phyloP scores from a whole-genome alignment of 2,888 invertebrate species.

The Diarsia dahlii region DNA sequence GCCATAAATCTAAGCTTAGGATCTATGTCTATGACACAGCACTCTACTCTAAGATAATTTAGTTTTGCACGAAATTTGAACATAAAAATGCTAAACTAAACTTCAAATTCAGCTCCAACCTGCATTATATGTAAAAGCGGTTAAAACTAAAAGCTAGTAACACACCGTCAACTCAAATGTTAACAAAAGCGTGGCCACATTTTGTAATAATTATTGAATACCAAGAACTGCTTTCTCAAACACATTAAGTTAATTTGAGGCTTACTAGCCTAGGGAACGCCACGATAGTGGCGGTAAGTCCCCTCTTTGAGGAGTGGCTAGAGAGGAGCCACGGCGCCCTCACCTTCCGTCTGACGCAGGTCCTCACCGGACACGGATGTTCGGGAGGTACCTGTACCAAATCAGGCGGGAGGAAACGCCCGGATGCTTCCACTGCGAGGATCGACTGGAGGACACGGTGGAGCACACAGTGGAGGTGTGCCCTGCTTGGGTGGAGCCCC shows the following conservation, averaged over 20 bases:
- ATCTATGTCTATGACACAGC: conserved; percentile 35
- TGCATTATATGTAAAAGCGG: conserved; percentile 31
- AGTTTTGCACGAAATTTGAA: conserved; percentile 43
- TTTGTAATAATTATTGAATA: neutral
- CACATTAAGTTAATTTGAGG: neutral
- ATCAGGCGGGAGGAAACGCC: no score
- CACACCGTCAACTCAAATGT: neutral
- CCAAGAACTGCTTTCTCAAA: neutral
- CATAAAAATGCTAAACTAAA: conserved; percentile 49
- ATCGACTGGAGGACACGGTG: no score
- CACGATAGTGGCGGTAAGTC: no score
- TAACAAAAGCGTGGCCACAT: conserved; percentile 1
- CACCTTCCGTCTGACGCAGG: no score
- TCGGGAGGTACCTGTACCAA: no score
- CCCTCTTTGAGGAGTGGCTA: no score
- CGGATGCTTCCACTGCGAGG: no score
- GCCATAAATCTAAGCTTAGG: conserved; percentile 53
- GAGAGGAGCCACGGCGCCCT: no score
- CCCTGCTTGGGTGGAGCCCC: no score
- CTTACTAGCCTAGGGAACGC: no score
- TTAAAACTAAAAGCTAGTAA: conserved; percentile 29
- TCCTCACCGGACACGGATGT: no score
- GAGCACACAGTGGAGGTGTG: no score
- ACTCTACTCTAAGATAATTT: conserved; percentile 42
- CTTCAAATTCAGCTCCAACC: conserved; percentile 45